These are phyloP conservation scores for Tribolium castaneum DNA, from an alignment of 1,140 invertebrate species.

Conservation along the genomic window DNA sequence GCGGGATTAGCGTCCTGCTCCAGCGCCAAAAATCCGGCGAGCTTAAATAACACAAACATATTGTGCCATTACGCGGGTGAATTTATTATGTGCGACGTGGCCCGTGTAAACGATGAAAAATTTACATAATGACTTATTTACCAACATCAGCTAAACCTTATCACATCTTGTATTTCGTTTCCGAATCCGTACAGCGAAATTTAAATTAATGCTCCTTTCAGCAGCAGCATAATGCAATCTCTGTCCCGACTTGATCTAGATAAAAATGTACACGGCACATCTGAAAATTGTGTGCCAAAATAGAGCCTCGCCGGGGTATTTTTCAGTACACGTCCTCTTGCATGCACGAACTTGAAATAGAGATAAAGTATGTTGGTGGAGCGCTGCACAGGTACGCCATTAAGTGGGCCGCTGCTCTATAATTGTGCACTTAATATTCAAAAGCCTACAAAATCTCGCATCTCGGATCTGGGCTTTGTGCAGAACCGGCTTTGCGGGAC, in stretches of 20 bases:
- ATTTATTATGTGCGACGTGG: constrained; percentile 23
- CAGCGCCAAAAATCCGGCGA: constrained; percentile 3
- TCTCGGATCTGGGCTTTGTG: constrained; percentile 47
- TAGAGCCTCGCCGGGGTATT: neutral
- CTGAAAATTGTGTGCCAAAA: neutral
- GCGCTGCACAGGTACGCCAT: constrained; percentile 1
- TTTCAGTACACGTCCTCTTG: neutral
- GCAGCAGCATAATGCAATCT: neutral
- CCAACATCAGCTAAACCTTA: constrained; percentile 6
- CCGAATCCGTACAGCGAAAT: constrained; percentile 3
- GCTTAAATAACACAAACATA: constrained; percentile 31
- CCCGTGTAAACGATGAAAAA: constrained; percentile 34
- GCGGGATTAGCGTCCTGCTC: neutral
- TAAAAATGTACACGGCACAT: constrained; percentile 9
- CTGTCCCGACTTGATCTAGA: neutral
- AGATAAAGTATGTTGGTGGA: neutral
- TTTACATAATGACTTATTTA: constrained; percentile 36
- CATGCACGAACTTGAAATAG: neutral
- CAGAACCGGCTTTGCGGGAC: constrained; percentile 41
- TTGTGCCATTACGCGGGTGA: constrained; percentile 11
- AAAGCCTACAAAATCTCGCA: constrained; percentile 51
- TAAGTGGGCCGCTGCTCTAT: constrained; percentile 38
- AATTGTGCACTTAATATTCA: constrained; percentile 52
- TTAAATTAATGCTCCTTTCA: constrained; percentile 19
- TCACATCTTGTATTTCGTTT: constrained; percentile 27